A percentile compares a stretch with the other conserved stretches of the same genome.
phyloP scores from a whole-genome alignment of 2,797 vertebrate species.

The Paramormyrops hopkinsi region DNA sequence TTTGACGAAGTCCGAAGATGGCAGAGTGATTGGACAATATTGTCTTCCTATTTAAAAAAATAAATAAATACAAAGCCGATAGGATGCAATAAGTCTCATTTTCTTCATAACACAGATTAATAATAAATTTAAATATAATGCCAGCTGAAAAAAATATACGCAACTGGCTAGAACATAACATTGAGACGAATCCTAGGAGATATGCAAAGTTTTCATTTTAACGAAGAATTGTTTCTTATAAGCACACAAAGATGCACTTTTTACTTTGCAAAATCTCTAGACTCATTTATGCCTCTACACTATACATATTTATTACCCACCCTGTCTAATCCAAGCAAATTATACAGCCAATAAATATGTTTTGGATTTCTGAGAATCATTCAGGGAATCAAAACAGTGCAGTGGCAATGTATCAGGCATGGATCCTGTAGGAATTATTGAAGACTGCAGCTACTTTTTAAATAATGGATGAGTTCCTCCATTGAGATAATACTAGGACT shows the following conservation, averaged over 20 bases:
- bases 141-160: neutral
- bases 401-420: conserved; percentile 18
- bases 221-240: neutral
- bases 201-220: conserved; percentile 2
- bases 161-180: neutral
- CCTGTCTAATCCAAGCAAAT: conserved; percentile 20
- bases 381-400: conserved; percentile 27
- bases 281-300: neutral
- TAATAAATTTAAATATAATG: neutral
- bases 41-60: neutral
- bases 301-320: neutral
- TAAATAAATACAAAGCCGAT: neutral
- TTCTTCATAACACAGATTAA: neutral
- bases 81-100: neutral
- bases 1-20: neutral
- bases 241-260: neutral
- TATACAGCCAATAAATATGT: conserved; percentile 22
- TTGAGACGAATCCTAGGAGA: neutral
- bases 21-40: neutral
- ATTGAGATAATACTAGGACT: conserved; percentile 54
- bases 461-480: conserved; percentile 64
- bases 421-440: conserved; percentile 50
- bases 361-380: conserved; percentile 27
- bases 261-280: conserved; percentile 6
- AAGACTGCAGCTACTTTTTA: conserved; percentile 46